Evolutionary conservation across 2,797 vertebrate genomes (phyloP).

Genomic region (Prionace glauca): DNA sequence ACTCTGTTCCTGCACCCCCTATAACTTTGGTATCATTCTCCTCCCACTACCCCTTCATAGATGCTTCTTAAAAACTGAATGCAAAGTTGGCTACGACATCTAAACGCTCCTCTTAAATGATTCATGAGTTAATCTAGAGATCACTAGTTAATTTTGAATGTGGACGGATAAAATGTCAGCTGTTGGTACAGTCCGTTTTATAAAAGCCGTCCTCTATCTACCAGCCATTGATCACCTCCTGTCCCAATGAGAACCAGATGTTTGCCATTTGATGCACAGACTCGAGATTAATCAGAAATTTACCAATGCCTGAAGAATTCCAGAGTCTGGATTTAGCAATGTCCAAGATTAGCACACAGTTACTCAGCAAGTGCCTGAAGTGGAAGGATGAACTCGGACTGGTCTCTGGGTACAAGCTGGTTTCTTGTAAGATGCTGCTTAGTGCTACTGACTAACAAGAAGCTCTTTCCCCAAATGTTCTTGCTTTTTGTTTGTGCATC

Average conservation of each 20-base stretch:
- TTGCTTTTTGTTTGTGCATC: too few species aligned
- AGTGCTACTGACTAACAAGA: too few species aligned
- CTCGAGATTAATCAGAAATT: background rate
- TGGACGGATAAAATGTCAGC: conserved; percentile 1
- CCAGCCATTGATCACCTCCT: background rate
- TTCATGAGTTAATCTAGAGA: background rate
- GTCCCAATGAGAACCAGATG: background rate
- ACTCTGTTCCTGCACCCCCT: too few species aligned
- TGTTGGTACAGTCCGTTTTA: background rate
- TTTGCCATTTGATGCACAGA: background rate
- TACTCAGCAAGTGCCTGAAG: too few species aligned
- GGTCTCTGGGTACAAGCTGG: too few species aligned
- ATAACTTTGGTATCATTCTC: background rate
- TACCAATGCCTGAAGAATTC: background rate
- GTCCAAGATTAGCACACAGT: background rate
- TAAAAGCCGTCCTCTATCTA: background rate
- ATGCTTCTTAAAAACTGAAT: background rate
- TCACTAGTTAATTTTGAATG: background rate
- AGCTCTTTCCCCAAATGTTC: too few species aligned
- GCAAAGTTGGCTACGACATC: background rate
- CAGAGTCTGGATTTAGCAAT: background rate
- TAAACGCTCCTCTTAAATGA: background rate
- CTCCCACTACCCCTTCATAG: background rate
- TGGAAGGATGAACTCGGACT: too few species aligned
- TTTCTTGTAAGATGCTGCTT: too few species aligned